Conservation (phyloP, 2,888 invertebrate species). For the Xanthia togata region DNA sequence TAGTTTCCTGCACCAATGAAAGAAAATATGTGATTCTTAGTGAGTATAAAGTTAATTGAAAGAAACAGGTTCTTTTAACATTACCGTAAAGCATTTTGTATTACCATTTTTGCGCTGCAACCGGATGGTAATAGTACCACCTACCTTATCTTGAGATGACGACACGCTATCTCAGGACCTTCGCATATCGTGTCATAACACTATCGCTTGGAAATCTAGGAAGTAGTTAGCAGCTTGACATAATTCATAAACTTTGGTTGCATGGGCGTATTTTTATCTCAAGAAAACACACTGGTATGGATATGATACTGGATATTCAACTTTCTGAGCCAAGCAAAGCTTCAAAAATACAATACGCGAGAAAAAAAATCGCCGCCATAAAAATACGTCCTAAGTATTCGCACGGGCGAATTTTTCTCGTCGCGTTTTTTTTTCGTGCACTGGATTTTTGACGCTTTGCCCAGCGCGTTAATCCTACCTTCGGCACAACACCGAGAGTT, state of each 20-base stretch:
- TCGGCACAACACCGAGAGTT: too few species aligned
- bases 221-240: constrained; percentile 29
- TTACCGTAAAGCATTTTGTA: constrained; percentile 38
- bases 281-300: too few species aligned
- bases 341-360: too few species aligned
- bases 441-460: too few species aligned
- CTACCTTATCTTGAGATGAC: constrained; percentile 10
- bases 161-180: constrained; percentile 22
- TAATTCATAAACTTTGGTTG: constrained; percentile 20
- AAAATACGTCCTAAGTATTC: too few species aligned
- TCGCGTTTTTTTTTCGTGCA: too few species aligned
- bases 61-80: constrained; percentile 24
- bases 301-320: too few species aligned
- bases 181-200: constrained; percentile 3
- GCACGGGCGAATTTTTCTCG: too few species aligned
- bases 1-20: constrained; percentile 38
- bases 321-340: too few species aligned
- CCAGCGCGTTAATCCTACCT: too few species aligned
- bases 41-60: constrained; percentile 30
- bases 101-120: constrained; percentile 33
- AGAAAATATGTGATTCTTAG: neutral
- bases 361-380: too few species aligned
- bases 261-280: too few species aligned
- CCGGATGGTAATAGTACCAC: constrained; percentile 22
- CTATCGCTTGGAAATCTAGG: constrained; percentile 25